Conservation (phyloP, 2,113 vertebrate species). For the Macroglossus sobrinus region DNA sequence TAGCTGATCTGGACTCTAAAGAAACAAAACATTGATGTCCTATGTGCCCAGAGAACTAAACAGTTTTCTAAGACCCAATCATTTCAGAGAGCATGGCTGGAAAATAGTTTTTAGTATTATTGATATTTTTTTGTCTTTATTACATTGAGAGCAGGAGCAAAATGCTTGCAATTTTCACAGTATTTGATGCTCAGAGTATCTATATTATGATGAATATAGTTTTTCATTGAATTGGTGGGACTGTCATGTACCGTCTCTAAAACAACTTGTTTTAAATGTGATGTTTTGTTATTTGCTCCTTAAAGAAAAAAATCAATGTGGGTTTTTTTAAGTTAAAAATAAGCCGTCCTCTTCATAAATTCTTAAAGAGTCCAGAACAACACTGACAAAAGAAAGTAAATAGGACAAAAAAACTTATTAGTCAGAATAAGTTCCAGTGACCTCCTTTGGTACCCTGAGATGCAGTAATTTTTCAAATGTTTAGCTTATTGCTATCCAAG, state of each 20-base stretch:
- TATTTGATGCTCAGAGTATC: not conserved
- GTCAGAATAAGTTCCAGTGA: conserved; percentile 26
- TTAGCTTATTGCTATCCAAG: conserved; percentile 39
- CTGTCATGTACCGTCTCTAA: conserved; percentile 13
- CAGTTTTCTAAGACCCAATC: conserved; percentile 32
- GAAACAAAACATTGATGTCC: not conserved
- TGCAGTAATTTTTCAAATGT: conserved; percentile 53
- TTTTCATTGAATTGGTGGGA: conserved; percentile 2
- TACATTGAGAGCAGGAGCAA: conserved; percentile 35
- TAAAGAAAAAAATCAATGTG: conserved; percentile 60
- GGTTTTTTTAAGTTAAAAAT: conserved; percentile 27
- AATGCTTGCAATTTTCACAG: conserved; percentile 38
- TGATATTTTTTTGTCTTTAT: conserved; percentile 61
- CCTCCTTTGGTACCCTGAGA: conserved; percentile 15
- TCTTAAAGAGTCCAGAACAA: not conserved
- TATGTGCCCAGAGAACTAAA: conserved; percentile 12
- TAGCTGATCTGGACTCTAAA: not conserved
- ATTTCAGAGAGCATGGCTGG: not conserved
- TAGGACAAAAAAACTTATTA: conserved; percentile 38
- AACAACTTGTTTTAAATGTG: conserved; percentile 41
- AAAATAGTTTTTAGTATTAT: conserved; percentile 30
- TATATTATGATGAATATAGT: conserved; percentile 43
- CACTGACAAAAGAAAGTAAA: conserved; percentile 52
- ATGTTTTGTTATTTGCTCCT: conserved; percentile 54
- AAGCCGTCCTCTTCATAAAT: not conserved